Percentiles rank a stretch among this genome's conserved stretches.
phyloP scores from a whole-genome alignment of 1,140 invertebrate species.

The Trinorchestia longiramus region DNA sequence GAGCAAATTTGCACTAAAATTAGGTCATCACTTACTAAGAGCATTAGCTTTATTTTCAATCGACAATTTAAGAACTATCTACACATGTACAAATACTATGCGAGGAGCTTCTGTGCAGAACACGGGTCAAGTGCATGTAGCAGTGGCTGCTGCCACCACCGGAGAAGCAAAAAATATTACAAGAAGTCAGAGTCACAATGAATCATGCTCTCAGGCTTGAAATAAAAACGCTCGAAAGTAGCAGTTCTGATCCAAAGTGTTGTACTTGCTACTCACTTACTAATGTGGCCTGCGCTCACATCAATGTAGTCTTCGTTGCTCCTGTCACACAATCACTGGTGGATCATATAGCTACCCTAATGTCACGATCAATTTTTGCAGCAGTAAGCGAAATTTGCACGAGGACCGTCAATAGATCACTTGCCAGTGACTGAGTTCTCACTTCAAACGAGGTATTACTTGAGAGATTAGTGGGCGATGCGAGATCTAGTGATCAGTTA shows the following conservation, averaged over 20 bases:
- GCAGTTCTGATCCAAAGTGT: neutral
- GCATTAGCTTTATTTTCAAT: constrained; percentile 39
- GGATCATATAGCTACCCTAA: neutral
- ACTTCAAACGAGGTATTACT: neutral
- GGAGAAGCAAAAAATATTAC: constrained; percentile 21
- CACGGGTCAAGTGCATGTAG: constrained; percentile 34
- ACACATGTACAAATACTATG: constrained; percentile 53
- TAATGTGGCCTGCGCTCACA: neutral
- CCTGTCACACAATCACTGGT: constrained; percentile 17
- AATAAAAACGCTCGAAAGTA: neutral
- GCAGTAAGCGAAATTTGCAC: neutral
- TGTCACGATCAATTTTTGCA: neutral
- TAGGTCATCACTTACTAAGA: constrained; percentile 47
- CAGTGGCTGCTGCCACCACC: neutral
- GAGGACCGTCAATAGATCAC: neutral
- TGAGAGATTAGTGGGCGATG: neutral
- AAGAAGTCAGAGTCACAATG: neutral
- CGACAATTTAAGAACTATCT: constrained; percentile 37
- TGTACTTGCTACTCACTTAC: neutral
- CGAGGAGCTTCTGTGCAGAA: constrained; percentile 27
- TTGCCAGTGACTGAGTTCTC: neutral
- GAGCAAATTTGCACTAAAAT: constrained; percentile 49
- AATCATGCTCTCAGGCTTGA: neutral
- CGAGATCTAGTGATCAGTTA: neutral
- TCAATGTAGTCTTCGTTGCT: constrained; percentile 44